Base-by-base conservation (phyloP, 2,888 invertebrate species). In the Callyntrura sp. region DNA sequence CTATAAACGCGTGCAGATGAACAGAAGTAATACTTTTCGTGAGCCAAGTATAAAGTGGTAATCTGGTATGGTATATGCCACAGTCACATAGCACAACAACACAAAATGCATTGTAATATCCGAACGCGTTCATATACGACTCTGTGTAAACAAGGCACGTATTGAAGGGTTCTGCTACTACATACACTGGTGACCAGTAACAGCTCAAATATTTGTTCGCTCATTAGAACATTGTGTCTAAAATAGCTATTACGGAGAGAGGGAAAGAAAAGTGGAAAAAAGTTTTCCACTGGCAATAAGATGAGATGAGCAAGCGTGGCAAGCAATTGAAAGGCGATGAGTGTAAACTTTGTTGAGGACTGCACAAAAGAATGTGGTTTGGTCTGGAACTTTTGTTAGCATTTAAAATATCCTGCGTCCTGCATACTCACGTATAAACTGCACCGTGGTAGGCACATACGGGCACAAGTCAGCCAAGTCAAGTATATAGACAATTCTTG, bases 201-300 rank as follows among this genome's bases (percentile, higher is more conserved):
- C 73, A 73, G 62, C 76, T 91, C 85, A 84, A 91, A 91, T 91
- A 91, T 91, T 91, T 90, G 90, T 88, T 88, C 88, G 68, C 88
- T 91, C 90, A 91, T 90, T 91, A 88, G 81, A 82, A 88, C 87
- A 87, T 85, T 85, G 85, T 85, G 85, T 85, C 85, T 85, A 85
- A 85, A 76, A 76, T 78, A 62, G 78, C 48, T 78, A 28, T 65
- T 85, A 25, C 45, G 57, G 25, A 51, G 35, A 45, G 51, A 23
- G 20, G 23, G 76, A 76, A 51, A 85, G n/a, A 43, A 43, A 78
- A 73, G 9, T 9, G 25, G 60, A 85, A 73, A 17, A 23, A 76
- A 5, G 1, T 70, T 76, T 76, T 76, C 14, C 48, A n/a, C n/a
- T n/a, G n/a, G n/a, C n/a, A n/a, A n/a, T n/a, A n/a, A n/a, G n/a